These are phyloP conservation scores for Solenodon paradoxus DNA, from an alignment of 2,113 vertebrate genomes.

Conservation along the genomic window DNA sequence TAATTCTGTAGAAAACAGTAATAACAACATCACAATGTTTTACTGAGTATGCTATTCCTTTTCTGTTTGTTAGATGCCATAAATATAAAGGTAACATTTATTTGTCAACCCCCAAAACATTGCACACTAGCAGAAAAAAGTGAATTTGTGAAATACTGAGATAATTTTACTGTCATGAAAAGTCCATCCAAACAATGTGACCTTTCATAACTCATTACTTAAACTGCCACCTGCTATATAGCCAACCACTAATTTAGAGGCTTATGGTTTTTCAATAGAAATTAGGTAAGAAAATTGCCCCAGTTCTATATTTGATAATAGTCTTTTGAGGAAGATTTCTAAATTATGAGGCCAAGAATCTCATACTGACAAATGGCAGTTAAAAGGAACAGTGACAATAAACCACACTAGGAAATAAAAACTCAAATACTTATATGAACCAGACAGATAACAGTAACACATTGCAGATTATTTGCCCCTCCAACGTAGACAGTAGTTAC, in stretches of 20 bases:
- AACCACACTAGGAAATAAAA: neutral
- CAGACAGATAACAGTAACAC: neutral
- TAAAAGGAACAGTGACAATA: neutral
- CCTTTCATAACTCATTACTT: neutral
- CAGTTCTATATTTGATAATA: neutral
- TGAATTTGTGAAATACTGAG: neutral
- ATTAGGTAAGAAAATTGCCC: neutral
- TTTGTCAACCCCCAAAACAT: neutral
- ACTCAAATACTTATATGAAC: neutral
- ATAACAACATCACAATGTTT: neutral
- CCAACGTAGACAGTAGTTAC: neutral
- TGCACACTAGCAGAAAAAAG: neutral
- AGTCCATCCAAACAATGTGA: neutral
- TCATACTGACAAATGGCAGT: neutral
- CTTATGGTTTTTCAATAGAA: neutral
- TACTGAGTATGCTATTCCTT: neutral
- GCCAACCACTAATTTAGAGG: neutral
- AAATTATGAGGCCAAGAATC: neutral
- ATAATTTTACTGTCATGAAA: neutral
- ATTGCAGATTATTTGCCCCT: rapidly evolving
- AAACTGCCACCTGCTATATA: neutral
- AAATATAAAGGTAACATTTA: neutral
- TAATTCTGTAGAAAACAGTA: neutral
- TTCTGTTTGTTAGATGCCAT: neutral
- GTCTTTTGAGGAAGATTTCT: neutral